Evolutionary conservation across 2,113 vertebrate species (phyloP).

Genomic region (Eidolon helvum): DNA sequence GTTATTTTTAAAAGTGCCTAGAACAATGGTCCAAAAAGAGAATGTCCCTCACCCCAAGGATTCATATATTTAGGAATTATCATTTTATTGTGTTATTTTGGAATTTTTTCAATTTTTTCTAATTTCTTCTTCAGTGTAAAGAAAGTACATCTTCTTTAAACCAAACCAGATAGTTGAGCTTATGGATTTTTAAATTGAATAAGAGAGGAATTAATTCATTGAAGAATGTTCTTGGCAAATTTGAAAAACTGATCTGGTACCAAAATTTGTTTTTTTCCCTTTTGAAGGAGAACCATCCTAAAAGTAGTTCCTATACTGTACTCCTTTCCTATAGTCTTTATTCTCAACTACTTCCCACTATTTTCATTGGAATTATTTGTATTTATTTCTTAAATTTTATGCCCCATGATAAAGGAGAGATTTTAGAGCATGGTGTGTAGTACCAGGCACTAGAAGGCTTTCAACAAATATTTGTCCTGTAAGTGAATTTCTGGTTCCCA

Average conservation of each 20-base stretch:
- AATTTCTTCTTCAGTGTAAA: not conserved
- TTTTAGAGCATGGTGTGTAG: not conserved
- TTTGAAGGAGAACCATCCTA: not conserved
- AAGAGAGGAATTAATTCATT: not conserved
- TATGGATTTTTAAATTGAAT: not conserved
- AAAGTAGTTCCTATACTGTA: not conserved
- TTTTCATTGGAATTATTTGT: not conserved
- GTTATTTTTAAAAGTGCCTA: not conserved
- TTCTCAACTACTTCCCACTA: not conserved
- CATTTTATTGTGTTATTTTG: conserved; percentile 5
- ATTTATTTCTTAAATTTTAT: conserved; percentile 12
- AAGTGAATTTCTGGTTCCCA: not conserved
- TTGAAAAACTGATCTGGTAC: conserved; percentile 2
- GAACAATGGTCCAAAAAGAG: not conserved
- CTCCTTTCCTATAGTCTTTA: not conserved
- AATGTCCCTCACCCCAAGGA: not conserved
- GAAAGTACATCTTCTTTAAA: not conserved
- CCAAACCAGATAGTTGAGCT: not conserved
- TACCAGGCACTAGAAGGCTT: not conserved
- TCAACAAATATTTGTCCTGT: not conserved
- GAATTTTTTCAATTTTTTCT: conserved; percentile 36
- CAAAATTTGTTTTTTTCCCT: not conserved
- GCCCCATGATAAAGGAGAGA: not conserved
- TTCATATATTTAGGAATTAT: not conserved
- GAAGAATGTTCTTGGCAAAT: not conserved